Evolutionary conservation across 2,888 invertebrate species (phyloP).

Genomic region (Gortyna flavago): DNA sequence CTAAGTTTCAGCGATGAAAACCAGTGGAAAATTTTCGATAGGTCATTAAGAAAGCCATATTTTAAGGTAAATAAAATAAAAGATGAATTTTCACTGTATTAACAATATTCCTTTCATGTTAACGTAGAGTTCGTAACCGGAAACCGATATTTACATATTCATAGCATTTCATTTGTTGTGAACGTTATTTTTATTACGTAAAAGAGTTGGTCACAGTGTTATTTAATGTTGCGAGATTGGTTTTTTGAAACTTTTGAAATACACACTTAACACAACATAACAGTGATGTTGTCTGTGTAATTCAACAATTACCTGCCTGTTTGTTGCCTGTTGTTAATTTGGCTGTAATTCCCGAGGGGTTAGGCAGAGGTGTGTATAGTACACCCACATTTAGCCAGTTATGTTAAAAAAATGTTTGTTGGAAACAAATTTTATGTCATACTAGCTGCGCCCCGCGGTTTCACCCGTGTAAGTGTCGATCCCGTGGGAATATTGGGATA

Average conservation of each 20-base stretch:
- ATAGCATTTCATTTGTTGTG: slow-evolving; percentile 32
- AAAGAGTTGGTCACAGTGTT: slow-evolving; percentile 5
- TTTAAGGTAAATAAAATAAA: slow-evolving; percentile 5
- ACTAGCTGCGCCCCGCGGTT: no score
- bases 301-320: no score
- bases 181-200: slow-evolving; percentile 20
- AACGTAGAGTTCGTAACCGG: neutral
- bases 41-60: neutral
- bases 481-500: no score
- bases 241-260: neutral
- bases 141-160: slow-evolving; percentile 43
- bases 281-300: no score
- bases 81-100: slow-evolving; percentile 6
- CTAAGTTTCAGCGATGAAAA: neutral
- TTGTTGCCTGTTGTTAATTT: no score
- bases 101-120: slow-evolving; percentile 16
- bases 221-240: neutral
- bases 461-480: no score
- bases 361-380: neutral
- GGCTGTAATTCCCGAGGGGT: neutral
- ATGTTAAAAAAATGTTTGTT: no score
- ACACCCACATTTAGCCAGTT: no score
- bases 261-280: neutral
- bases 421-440: no score
- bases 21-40: neutral